Percentiles rank a stretch among this genome's conserved stretches.
Evolutionary conservation across 30 jellyfish, hydroid and myxozoan species (phyloP).

Genomic region (Aurelia coerulea): DNA sequence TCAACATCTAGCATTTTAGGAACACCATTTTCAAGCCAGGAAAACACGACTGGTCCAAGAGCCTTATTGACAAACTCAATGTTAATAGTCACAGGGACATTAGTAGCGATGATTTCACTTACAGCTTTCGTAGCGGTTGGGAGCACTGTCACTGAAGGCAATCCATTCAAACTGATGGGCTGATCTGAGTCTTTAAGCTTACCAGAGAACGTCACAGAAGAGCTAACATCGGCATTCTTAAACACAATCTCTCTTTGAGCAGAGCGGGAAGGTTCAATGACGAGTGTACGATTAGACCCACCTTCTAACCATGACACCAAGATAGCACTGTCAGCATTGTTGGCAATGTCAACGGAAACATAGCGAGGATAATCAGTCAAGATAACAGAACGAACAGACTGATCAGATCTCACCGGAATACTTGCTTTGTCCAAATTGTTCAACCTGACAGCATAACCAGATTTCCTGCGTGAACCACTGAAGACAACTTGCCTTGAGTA

Average conservation of each 20-base stretch:
- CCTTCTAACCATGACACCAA: conserved; percentile 20
- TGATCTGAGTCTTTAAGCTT: not conserved
- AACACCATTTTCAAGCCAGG: conserved; percentile 17
- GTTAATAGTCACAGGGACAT: conserved; percentile 15
- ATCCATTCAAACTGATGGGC: conserved; percentile 13
- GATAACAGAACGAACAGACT: not conserved
- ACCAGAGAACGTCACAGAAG: conserved; percentile 9
- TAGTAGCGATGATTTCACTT: conserved; percentile 11
- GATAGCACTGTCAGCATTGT: conserved; percentile 28
- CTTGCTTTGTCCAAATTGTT: not conserved
- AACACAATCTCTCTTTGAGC: conserved; percentile 11
- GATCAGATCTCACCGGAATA: not conserved
- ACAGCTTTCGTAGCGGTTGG: not conserved
- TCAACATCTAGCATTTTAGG: conserved; percentile 19
- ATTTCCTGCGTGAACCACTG: not conserved
- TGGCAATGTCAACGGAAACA: conserved; percentile 32
- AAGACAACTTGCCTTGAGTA: not conserved
- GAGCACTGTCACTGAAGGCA: conserved; percentile 11
- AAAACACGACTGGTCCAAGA: conserved; percentile 19
- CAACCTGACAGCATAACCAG: not conserved
- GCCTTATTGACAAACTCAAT: conserved; percentile 19
- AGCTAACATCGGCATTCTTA: conserved; percentile 3
- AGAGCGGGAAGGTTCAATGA: not conserved
- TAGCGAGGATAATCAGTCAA: not conserved
- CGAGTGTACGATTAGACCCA: not conserved